phyloP scores from a whole-genome alignment of 2,888 invertebrate species.

The Punctoribates punctum region DNA sequence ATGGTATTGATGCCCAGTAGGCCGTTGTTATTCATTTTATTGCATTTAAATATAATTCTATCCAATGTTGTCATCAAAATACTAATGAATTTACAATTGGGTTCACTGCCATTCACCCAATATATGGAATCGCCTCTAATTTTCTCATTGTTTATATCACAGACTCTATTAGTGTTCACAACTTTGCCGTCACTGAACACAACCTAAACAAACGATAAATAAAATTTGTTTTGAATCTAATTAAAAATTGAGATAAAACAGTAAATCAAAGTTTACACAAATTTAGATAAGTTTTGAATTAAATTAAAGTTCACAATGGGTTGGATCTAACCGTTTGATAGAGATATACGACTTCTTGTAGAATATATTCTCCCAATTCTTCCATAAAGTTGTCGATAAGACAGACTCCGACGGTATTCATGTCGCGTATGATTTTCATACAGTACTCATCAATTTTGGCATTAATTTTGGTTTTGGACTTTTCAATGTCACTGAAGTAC shows the following conservation, averaged over 20 bases:
- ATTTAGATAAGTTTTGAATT: background rate
- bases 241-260: background rate
- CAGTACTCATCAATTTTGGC: constrained; percentile 36
- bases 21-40: constrained; percentile 45
- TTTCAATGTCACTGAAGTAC: background rate
- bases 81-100: constrained; percentile 71
- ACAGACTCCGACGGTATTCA: constrained; percentile 84
- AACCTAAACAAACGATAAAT: constrained; percentile 16
- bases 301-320: background rate
- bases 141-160: constrained; percentile 50
- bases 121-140: constrained; percentile 87
- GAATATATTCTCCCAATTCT: constrained; percentile 61
- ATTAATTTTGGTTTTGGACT: background rate
- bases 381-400: constrained; percentile 86
- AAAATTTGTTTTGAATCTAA: background rate
- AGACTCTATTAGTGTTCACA: constrained; percentile 39
- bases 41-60: constrained; percentile 46
- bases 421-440: constrained; percentile 69
- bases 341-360: constrained; percentile 45
- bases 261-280: background rate
- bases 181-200: constrained; percentile 46
- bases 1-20: constrained; percentile 48
- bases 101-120: constrained; percentile 84
- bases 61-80: constrained; percentile 62
- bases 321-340: constrained; percentile 40